phyloP scores from a whole-genome alignment of 2,888 invertebrate genomes.

The Cheilosia vulpina region DNA sequence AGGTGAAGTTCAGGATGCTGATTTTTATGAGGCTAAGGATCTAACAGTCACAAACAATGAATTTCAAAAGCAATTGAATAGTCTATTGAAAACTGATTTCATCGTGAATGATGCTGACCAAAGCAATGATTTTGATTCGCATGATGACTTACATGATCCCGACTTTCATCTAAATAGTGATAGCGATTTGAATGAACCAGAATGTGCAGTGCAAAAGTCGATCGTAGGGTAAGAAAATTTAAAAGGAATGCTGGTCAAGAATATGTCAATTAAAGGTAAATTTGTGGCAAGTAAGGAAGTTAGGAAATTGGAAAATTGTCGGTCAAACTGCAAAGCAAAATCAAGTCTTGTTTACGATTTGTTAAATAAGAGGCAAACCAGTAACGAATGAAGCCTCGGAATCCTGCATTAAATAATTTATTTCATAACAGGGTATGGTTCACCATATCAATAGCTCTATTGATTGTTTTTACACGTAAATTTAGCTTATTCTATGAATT shows the following conservation, averaged over 20 bases:
- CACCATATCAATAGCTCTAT: too few species aligned
- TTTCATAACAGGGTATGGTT: too few species aligned
- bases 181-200: too few species aligned
- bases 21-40: conserved; percentile 4
- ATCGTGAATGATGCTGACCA: conserved; percentile 12
- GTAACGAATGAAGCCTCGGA: too few species aligned
- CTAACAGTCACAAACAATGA: conserved; percentile 16
- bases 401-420: too few species aligned
- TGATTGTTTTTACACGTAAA: too few species aligned
- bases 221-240: conserved; percentile 11
- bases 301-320: too few species aligned
- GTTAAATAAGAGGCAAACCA: too few species aligned
- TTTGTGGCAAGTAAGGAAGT: too few species aligned
- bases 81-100: conserved; percentile 4
- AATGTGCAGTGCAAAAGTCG: background rate
- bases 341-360: too few species aligned
- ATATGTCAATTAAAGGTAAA: conserved; percentile 15
- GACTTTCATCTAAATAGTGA: background rate
- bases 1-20: background rate
- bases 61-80: conserved; percentile 18
- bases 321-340: too few species aligned
- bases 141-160: conserved; percentile 7
- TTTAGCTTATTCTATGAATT: too few species aligned
- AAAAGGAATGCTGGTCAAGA: conserved; percentile 10
- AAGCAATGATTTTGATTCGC: conserved; percentile 10